Base-by-base conservation (phyloP, 2,888 invertebrate species). In the Zonitis immaculata region DNA sequence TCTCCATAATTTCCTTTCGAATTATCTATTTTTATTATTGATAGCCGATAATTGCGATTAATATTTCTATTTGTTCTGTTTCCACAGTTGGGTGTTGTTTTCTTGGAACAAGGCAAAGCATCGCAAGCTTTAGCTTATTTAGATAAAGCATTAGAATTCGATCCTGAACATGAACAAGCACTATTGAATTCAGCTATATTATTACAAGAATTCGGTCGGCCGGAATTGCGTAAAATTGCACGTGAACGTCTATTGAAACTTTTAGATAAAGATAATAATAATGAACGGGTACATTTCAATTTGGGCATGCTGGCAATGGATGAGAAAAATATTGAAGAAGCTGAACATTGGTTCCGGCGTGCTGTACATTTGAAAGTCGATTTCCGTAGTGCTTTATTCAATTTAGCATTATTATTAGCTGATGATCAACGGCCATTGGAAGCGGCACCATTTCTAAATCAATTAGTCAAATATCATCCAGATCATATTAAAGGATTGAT, bases 301-400 rank as follows among this genome's bases (percentile, higher is more conserved):
- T 80, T 95, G 49, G 96, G 95, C 60, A 96, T 97, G 96, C 78
- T 97, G 42, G 90, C 95, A 39, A 96, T 95, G 95, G 96, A 97
- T 74, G 93, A 94, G 68, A 86, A 89, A 42, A 90, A 95, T 71
- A 90, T 88, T 39, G 86, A 85, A 28, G 88, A 89, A 66, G 95
- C 96, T 0, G 95, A 95, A 74, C 84, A 88, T 50, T 94, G 92
- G 88, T 95, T 95, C 76, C 44, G 64, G 43, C 86, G 89, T 52
- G 94, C 95, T 1, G 89, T 93, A 0, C 88, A 90, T 65, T 78
- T 92, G 11, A 94, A 94, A 70, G 87, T 88, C 2, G 90, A 92
- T 77, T 95, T 95, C 75, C 81, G 94, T 46, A 94, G 95, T 62
- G 96, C 96, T 1, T 82, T 97, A 9, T 97, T 97, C 77, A 97